Conservation (phyloP, 2,113 vertebrate genomes). For the Erpornis zantholeuca region DNA sequence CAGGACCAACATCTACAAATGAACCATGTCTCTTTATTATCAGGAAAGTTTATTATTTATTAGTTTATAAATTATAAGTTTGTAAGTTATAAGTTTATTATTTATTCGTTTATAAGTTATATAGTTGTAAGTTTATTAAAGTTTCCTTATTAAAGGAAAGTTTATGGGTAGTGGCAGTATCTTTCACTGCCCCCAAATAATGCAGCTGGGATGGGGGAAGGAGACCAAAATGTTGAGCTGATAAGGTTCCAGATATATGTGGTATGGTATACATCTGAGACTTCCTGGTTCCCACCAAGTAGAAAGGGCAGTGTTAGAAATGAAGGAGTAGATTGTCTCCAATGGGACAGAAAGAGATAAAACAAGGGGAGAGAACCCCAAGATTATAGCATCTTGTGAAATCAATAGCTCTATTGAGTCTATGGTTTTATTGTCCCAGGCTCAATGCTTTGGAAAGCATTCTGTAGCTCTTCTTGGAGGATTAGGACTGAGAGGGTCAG, state of each 20-base stretch:
- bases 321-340: not conserved
- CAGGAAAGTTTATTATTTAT: too few species aligned
- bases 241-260: not conserved
- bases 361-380: not conserved
- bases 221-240: not conserved
- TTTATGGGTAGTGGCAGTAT: not conserved
- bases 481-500: not conserved
- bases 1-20: not conserved
- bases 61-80: too few species aligned
- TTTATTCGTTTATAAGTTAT: too few species aligned
- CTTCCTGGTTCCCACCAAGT: rapidly evolving
- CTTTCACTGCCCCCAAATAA: not conserved
- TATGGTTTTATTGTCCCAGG: not conserved
- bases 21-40: not conserved
- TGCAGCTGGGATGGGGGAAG: rapidly evolving
- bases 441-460: not conserved
- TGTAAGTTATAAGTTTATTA: too few species aligned
- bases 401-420: not conserved
- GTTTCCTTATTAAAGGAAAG: not conserved
- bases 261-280: not conserved
- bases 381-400: not conserved
- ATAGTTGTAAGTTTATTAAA: too few species aligned
- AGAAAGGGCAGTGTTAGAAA: not conserved
- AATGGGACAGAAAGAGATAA: not conserved
- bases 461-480: not conserved